Percentiles rank a stretch among this genome's conserved stretches.
Conservation (phyloP, 2,888 invertebrate genomes). For the Cotesia congregata region DNA sequence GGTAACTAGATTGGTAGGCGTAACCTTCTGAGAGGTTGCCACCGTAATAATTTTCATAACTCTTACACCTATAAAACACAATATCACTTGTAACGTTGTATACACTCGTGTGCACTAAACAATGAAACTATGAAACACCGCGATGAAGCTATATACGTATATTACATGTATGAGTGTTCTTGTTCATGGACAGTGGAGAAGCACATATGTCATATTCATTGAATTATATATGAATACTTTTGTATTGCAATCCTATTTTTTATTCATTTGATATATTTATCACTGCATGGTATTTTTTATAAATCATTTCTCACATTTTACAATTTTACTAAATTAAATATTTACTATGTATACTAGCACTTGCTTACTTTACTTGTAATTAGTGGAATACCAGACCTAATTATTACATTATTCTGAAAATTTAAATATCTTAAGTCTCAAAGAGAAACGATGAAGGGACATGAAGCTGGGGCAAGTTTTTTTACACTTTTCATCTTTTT, state of each 20-base stretch:
- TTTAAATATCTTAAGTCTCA: slow-evolving; percentile 36
- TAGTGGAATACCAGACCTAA: slow-evolving; percentile 14
- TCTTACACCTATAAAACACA: slow-evolving; percentile 40
- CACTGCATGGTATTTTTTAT: slow-evolving; percentile 7
- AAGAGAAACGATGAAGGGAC: slow-evolving; percentile 27
- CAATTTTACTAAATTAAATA: slow-evolving; percentile 4
- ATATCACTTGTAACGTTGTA: slow-evolving; percentile 37
- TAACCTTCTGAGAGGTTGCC: slow-evolving; percentile 52
- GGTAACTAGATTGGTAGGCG: slow-evolving; percentile 67
- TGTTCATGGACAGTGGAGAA: slow-evolving; percentile 4
- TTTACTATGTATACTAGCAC: background rate
- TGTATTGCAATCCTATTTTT: slow-evolving; percentile 16
- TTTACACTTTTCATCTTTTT: background rate
- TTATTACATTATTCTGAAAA: slow-evolving; percentile 29
- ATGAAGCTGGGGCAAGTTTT: slow-evolving; percentile 22
- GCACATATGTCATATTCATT: background rate
- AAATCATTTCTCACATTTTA: background rate
- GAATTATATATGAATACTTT: slow-evolving; percentile 4
- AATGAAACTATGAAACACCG: slow-evolving; percentile 17
- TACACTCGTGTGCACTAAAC: slow-evolving; percentile 19
- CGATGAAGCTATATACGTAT: background rate
- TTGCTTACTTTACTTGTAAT: slow-evolving; percentile 18
- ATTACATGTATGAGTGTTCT: slow-evolving; percentile 5
- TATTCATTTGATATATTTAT: slow-evolving; percentile 14
- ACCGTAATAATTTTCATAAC: slow-evolving; percentile 42